Percentiles rank a stretch among this genome's conserved stretches.
phyloP scores from a whole-genome alignment of 2,797 vertebrate species.

The Sebastes steindachneri region DNA sequence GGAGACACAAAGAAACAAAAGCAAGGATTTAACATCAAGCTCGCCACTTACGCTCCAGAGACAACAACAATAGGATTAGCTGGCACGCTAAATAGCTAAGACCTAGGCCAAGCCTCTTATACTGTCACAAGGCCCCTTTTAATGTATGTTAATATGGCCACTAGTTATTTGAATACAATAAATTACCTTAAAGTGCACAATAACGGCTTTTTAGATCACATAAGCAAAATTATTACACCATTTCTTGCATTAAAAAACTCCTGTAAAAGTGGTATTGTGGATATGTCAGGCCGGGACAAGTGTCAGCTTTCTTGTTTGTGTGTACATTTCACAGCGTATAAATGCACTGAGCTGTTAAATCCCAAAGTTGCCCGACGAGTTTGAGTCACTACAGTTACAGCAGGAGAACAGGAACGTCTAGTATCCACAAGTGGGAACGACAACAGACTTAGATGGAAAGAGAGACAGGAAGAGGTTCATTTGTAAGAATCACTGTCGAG shows the following conservation, averaged over 20 bases:
- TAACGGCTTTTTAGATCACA: background rate
- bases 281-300: background rate
- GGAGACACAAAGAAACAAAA: conserved; percentile 57
- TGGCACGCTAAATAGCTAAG: conserved; percentile 50
- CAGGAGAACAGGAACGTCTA: conserved; percentile 32
- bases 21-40: conserved; percentile 63
- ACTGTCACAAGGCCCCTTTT: conserved; percentile 44
- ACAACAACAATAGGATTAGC: conserved; percentile 74
- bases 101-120: conserved; percentile 63
- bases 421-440: conserved; percentile 28
- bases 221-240: background rate
- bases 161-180: conserved; percentile 3
- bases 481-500: conserved; percentile 10
- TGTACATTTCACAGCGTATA: conserved; percentile 19
- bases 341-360: conserved; percentile 5
- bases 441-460: background rate
- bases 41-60: conserved; percentile 53
- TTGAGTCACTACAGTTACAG: conserved; percentile 14
- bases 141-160: conserved; percentile 40
- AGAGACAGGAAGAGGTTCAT: conserved; percentile 4
- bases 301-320: conserved; percentile 7
- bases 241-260: background rate
- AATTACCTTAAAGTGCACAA: background rate
- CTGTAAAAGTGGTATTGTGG: background rate
- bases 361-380: conserved; percentile 42